These are phyloP conservation scores for Gallinago media DNA, from an alignment of 2,113 vertebrate species.

Conservation along the genomic window DNA sequence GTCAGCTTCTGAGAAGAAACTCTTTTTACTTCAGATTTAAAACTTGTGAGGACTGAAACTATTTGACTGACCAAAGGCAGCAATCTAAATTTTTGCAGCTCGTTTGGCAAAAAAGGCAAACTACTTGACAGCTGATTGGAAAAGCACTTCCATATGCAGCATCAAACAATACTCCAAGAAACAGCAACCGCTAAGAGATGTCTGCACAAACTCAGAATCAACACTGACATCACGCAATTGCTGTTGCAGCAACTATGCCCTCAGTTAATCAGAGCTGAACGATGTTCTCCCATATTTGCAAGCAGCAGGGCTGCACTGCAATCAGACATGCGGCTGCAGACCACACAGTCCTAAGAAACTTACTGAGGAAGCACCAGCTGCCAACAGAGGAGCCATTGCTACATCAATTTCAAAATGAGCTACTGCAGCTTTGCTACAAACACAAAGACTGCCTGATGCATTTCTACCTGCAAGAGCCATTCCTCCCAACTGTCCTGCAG, in stretches of 20 bases:
- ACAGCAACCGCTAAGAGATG: background rate
- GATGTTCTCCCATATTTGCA: rapidly evolving
- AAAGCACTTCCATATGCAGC: background rate
- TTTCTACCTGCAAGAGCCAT: background rate
- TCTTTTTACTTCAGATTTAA: background rate
- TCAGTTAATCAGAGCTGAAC: background rate
- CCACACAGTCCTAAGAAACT: background rate
- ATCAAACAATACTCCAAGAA: background rate
- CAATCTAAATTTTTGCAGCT: background rate
- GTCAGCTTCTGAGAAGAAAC: background rate
- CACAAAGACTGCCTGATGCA: background rate
- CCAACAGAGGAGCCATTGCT: background rate
- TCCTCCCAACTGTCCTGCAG: background rate
- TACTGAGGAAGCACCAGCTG: background rate
- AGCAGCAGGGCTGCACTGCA: background rate
- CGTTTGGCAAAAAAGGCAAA: background rate
- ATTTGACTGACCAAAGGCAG: background rate
- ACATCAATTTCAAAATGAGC: background rate
- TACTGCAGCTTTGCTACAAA: background rate
- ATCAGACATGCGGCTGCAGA: background rate
- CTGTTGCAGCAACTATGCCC: background rate
- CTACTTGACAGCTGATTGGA: background rate
- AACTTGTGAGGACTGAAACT: background rate
- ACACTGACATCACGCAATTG: background rate
- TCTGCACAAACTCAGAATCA: background rate